Conservation (phyloP, 2,797 vertebrate species). For the Tinamus major region DNA sequence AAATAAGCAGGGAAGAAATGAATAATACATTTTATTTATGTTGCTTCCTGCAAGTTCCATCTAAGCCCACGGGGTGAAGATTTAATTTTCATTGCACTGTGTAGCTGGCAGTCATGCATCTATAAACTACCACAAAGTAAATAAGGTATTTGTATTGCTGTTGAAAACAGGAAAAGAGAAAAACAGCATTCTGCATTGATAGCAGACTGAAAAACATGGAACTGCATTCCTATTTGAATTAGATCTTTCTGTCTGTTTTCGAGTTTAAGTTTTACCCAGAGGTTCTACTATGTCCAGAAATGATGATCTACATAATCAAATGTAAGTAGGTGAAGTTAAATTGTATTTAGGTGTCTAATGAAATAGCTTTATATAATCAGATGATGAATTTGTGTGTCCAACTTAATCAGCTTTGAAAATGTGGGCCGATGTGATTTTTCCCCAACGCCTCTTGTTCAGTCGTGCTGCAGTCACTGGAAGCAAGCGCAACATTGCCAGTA, state of each 20-base stretch:
- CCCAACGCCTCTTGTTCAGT: neutral
- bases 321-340: neutral
- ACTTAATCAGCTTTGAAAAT: neutral
- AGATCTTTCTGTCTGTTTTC: neutral
- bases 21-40: conserved; percentile 65
- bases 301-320: neutral
- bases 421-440: neutral
- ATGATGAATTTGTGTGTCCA: neutral
- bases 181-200: neutral
- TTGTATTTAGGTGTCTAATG: neutral
- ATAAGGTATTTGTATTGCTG: conserved; percentile 19
- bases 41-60: conserved; percentile 36
- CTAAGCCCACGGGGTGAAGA: neutral
- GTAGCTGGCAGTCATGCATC: conserved; percentile 1
- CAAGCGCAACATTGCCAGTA: neutral
- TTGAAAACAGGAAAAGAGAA: neutral
- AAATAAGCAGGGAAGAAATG: conserved; percentile 55
- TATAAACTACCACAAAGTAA: conserved; percentile 47
- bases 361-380: neutral
- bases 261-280: neutral
- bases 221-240: neutral
- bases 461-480: neutral
- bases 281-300: neutral
- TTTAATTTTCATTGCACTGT: conserved; percentile 51
- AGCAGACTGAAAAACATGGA: neutral